Conservation (phyloP, 2,797 vertebrate species). For the Chelon labrosus region DNA sequence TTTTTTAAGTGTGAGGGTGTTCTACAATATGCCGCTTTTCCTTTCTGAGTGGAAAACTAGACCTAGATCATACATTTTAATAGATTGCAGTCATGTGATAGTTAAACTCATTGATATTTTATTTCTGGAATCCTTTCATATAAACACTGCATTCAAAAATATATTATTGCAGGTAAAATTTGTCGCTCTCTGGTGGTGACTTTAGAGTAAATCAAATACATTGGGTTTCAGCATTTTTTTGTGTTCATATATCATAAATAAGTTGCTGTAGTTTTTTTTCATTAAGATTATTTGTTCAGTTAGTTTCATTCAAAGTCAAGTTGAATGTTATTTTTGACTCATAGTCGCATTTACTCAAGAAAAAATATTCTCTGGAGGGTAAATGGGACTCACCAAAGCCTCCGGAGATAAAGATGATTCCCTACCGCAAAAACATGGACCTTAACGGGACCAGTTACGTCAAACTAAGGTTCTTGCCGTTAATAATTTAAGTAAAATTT, state of each 20-base stretch:
- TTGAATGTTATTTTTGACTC: not conserved
- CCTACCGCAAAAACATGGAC: not conserved
- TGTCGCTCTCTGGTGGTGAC: conserved; percentile 52
- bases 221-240: no score
- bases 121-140: no score
- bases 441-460: no score
- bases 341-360: not conserved
- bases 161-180: not conserved
- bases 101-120: no score
- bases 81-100: not conserved
- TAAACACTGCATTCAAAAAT: not conserved
- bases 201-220: not conserved
- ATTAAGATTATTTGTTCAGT: not conserved
- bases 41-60: no score
- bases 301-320: not conserved
- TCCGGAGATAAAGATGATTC: conserved; percentile 4
- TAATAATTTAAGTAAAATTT: no score
- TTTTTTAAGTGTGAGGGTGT: no score
- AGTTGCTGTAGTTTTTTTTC: not conserved
- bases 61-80: no score
- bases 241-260: not conserved
- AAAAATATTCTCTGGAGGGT: not conserved
- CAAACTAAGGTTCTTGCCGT: no score
- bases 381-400: conserved; percentile 6
- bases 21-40: no score